Evolutionary conservation across 1,140 invertebrate genomes (phyloP), one percentile per base, ranked within the genome.

Genomic region (Chymomyza costata): DNA sequence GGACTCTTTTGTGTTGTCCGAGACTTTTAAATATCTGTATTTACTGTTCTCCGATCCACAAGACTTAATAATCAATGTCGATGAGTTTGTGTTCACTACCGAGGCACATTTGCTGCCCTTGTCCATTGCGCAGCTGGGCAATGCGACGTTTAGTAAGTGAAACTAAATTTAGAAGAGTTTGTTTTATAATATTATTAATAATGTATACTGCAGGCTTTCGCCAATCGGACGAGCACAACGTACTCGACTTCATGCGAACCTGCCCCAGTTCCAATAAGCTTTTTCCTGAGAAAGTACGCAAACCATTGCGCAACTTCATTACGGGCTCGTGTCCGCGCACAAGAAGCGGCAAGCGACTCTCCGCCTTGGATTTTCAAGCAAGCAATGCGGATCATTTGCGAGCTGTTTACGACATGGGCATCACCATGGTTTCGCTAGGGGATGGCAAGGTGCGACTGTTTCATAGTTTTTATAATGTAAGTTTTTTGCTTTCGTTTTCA

Each of bases 11-110:
- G 96, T 99, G 1, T 87, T 99, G 0, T 95, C 97, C 0, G 97
- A 99, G 87, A 99, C 97, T 1, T 95, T 99, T 63, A 99, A 99
- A 86, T 99, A 99, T 86, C 87, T 99, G 5, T 99, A 93, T 86
- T 89, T 99, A 71, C 87, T 99, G 47, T 99, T 99, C 86, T 91
- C 95, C 6, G 94, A 98, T 59, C 91, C 94, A 32, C 90, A 90
- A 30, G 96, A 99, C 81, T 85, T 98, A 11, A 87, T 95, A 16
- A 86, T 99, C 15, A 93, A 98, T 85, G 86, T 99, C n/a, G 95
- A 99, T 86, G 93, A 98, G 85, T 99, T 97, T 87, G 91, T 99
- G 47, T 94, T 99, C 62, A 99, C 97, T 0, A 99, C 97, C 0
- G 97, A 99, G 85, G 97, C 96, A 1, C 97, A 99, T 87, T 89